Evolutionary conservation across 2,797 vertebrate species (phyloP).

Genomic region (Calcarius lapponicus): DNA sequence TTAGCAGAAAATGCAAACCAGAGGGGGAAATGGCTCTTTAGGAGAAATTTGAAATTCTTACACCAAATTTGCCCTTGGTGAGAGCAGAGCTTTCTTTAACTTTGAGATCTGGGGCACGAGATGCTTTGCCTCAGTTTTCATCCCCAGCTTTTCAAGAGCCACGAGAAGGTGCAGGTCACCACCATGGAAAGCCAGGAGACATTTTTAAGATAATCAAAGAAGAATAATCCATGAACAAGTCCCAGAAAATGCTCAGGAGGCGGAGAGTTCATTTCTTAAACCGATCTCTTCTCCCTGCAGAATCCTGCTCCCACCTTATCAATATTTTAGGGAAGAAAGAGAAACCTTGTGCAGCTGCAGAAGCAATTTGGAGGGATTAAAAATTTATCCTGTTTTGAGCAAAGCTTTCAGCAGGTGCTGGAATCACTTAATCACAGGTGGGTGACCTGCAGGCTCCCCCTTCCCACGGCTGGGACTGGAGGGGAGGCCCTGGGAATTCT

Average conservation of each 20-base stretch:
- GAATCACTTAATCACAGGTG: conserved; percentile 1
- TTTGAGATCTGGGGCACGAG: background rate
- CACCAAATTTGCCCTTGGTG: background rate
- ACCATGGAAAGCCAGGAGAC: background rate
- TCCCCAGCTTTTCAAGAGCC: background rate
- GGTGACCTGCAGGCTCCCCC: background rate
- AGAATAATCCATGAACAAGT: background rate
- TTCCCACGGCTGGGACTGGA: background rate
- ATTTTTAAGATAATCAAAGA: background rate
- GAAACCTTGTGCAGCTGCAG: conserved; percentile 45
- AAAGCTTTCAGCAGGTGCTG: conserved; percentile 41
- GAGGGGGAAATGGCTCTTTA: background rate
- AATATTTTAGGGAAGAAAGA: conserved; percentile 55
- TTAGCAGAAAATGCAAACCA: background rate
- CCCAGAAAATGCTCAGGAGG: background rate
- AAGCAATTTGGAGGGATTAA: conserved; percentile 67
- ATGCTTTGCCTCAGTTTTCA: background rate
- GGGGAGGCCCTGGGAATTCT: background rate
- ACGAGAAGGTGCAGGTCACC: background rate
- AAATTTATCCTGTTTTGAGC: conserved; percentile 63
- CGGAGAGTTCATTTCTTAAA: background rate
- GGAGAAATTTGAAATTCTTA: background rate
- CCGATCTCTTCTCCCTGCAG: background rate
- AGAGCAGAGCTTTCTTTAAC: background rate
- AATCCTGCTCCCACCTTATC: conserved; percentile 30